Conservation (phyloP, 2,888 invertebrate species). For the Scaptodrosophila latifasciaeformis region DNA sequence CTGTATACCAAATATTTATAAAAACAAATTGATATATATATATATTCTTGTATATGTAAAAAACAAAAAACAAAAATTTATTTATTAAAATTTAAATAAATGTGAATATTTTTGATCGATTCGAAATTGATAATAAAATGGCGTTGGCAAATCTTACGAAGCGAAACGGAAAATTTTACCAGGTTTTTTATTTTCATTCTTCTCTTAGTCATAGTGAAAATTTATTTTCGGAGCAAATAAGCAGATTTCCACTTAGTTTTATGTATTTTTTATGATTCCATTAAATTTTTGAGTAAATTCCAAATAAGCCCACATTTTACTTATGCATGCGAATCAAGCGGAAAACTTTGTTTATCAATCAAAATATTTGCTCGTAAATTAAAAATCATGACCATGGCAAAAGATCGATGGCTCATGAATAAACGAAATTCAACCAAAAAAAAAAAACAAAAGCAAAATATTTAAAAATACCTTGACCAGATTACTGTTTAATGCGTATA, state of each 20-base stretch:
- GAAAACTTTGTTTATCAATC: conserved; percentile 34
- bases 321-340: neutral
- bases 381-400: conserved; percentile 18
- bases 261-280: conserved; percentile 28
- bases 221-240: conserved; percentile 3
- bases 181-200: no score
- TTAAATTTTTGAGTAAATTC: neutral
- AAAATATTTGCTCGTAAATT: conserved; percentile 32
- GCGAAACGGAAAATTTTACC: conserved; percentile 17
- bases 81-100: conserved; percentile 59
- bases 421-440: conserved; percentile 30
- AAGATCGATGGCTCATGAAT: conserved; percentile 29
- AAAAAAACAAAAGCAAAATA: conserved; percentile 16
- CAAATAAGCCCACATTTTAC: no score
- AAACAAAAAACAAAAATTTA: no score
- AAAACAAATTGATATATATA: conserved; percentile 26
- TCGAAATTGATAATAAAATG: conserved; percentile 27
- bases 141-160: conserved; percentile 27
- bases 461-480: conserved; percentile 50
- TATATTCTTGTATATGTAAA: conserved; percentile 52
- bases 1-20: conserved; percentile 27
- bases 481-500: conserved; percentile 58
- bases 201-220: no score
- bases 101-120: conserved; percentile 57
- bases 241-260: conserved; percentile 19